Conservation (phyloP, 2,113 vertebrate species). For the Bufo gargarizans region DNA sequence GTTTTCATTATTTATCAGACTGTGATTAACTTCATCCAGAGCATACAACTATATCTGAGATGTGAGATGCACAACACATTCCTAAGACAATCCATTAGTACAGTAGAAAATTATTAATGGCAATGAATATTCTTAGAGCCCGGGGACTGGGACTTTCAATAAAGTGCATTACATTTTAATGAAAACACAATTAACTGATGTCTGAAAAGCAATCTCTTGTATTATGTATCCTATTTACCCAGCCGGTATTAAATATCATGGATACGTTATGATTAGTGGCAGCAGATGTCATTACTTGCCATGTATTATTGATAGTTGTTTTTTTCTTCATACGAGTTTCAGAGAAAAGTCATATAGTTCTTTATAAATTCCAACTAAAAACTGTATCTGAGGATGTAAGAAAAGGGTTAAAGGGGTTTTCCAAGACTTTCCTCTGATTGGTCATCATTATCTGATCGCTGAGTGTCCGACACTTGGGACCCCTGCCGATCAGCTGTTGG, state of each 20-base stretch:
- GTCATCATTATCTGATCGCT: too few species aligned
- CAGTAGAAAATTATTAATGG: conserved; percentile 15
- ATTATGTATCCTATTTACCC: conserved; percentile 11
- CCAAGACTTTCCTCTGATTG: too few species aligned
- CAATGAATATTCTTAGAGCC: conserved; percentile 11
- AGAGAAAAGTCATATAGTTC: background rate
- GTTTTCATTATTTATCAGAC: conserved; percentile 10
- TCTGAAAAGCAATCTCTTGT: conserved; percentile 22
- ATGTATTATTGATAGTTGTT: background rate
- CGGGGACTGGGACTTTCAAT: background rate
- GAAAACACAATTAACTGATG: conserved; percentile 19
- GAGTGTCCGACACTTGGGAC: too few species aligned
- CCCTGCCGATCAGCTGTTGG: too few species aligned
- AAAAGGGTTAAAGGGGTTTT: background rate
- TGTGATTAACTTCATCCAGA: background rate
- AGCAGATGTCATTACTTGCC: conserved; percentile 6
- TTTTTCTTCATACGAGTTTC: background rate
- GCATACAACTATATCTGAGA: background rate
- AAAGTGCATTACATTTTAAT: conserved; percentile 34
- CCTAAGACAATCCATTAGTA: background rate
- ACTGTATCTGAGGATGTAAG: background rate
- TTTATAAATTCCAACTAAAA: background rate
- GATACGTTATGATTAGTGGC: background rate
- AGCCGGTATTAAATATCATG: conserved; percentile 2
- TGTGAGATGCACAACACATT: background rate